A percentile compares a stretch with the other conserved stretches of the same genome.
phyloP scores from a whole-genome alignment of 2,113 vertebrate species.

The Hippocampus barbouri region DNA sequence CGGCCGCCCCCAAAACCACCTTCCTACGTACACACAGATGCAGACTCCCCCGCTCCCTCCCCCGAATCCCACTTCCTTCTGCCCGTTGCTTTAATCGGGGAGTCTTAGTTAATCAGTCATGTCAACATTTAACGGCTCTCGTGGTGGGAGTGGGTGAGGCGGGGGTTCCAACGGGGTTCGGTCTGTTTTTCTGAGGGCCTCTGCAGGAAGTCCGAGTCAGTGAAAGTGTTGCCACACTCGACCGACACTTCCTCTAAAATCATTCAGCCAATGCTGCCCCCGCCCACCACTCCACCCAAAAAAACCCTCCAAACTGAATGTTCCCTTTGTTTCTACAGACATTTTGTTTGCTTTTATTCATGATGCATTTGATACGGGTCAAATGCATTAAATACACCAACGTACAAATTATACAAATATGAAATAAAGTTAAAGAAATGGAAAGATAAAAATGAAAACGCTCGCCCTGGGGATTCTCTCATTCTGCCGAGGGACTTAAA shows the following conservation, averaged over 20 bases:
- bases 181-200: conserved; percentile 50
- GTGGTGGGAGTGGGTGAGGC: conserved; percentile 42
- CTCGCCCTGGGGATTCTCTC: too few species aligned
- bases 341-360: not conserved
- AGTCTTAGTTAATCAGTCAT: conserved; percentile 72
- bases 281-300: not conserved
- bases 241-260: conserved; percentile 34
- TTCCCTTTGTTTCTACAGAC: not conserved
- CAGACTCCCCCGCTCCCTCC: conserved; percentile 37
- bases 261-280: not conserved
- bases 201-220: conserved; percentile 51
- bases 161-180: conserved; percentile 58
- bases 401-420: not conserved
- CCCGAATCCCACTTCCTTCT: conserved; percentile 69
- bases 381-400: not conserved
- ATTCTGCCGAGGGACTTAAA: too few species aligned
- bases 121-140: conserved; percentile 69
- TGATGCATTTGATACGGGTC: not conserved
- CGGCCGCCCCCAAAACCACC: conserved; percentile 24
- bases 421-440: not conserved
- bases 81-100: conserved; percentile 69
- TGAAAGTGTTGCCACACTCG: conserved; percentile 47
- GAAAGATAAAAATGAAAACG: not conserved
- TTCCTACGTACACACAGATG: conserved; percentile 34
- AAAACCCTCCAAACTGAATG: not conserved